These are phyloP conservation scores for Troglohyphantes excavatus DNA, from an alignment of 2,888 invertebrate species.

Conservation along the genomic window DNA sequence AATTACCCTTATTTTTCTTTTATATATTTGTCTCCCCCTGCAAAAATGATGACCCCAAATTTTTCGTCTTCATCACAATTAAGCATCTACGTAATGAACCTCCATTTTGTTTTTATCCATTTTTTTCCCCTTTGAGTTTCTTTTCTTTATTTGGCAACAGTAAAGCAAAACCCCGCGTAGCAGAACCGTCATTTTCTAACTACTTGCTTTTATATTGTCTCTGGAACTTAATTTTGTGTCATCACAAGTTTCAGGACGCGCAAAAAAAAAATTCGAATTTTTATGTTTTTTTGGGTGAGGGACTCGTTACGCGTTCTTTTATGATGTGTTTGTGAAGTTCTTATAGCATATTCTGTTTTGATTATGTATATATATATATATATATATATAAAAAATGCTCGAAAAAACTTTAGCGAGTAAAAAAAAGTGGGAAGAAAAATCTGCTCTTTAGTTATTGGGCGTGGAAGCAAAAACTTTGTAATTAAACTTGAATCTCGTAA, in stretches of 20 bases:
- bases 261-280: neutral
- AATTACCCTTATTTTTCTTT: slow-evolving; percentile 43
- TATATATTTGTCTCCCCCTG: neutral
- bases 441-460: neutral
- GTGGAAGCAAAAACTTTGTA: slow-evolving; percentile 11
- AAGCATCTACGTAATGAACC: slow-evolving; percentile 52
- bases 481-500: slow-evolving; percentile 26
- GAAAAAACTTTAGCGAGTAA: slow-evolving; percentile 1
- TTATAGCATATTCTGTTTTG: slow-evolving; percentile 36
- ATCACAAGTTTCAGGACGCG: slow-evolving; percentile 17
- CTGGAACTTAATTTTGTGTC: slow-evolving; percentile 55
- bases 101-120: slow-evolving; percentile 33
- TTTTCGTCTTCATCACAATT: slow-evolving; percentile 48
- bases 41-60: slow-evolving; percentile 39
- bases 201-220: slow-evolving; percentile 18
- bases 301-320: slow-evolving; percentile 12
- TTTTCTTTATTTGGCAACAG: neutral
- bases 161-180: neutral
- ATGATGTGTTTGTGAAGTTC: slow-evolving; percentile 30
- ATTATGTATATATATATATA: neutral
- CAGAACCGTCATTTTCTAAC: slow-evolving; percentile 8
- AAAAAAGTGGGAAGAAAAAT: slow-evolving; percentile 3
- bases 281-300: slow-evolving; percentile 25
- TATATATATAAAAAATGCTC: neutral
- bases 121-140: neutral